phyloP scores from a whole-genome alignment of 2,888 invertebrate species.

The Polydrusus tereticollis region DNA sequence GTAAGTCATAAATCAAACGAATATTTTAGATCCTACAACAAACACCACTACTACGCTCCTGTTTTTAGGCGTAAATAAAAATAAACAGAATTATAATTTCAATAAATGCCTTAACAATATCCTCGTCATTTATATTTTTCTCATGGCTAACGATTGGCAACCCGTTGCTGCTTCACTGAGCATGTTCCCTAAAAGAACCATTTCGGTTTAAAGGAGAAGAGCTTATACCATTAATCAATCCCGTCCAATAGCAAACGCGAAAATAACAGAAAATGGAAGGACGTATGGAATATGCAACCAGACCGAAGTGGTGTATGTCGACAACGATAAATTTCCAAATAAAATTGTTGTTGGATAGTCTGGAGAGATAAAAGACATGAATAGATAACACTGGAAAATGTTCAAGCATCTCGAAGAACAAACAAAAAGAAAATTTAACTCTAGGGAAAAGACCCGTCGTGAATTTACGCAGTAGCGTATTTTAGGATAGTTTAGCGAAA shows the following conservation, averaged over 20 bases:
- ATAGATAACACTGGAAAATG: not conserved
- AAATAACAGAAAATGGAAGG: not conserved
- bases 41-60: too few species aligned
- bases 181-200: slow-evolving; percentile 4
- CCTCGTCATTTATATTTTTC: not conserved
- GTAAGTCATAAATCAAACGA: too few species aligned
- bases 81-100: too few species aligned
- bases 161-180: not conserved
- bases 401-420: too few species aligned
- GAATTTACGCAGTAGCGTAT: too few species aligned
- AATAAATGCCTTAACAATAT: too few species aligned
- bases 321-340: slow-evolving; percentile 5
- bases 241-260: not conserved
- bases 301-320: slow-evolving; percentile 2
- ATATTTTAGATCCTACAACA: too few species aligned
- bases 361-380: not conserved
- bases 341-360: not conserved
- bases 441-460: too few species aligned
- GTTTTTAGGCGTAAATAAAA: too few species aligned
- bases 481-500: too few species aligned
- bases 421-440: too few species aligned
- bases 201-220: not conserved
- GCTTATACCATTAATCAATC: slow-evolving; percentile 1
- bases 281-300: not conserved
- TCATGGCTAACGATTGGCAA: not conserved